Conservation (phyloP, 2,797 vertebrate species). For the Pseudomugil gertrudae region DNA sequence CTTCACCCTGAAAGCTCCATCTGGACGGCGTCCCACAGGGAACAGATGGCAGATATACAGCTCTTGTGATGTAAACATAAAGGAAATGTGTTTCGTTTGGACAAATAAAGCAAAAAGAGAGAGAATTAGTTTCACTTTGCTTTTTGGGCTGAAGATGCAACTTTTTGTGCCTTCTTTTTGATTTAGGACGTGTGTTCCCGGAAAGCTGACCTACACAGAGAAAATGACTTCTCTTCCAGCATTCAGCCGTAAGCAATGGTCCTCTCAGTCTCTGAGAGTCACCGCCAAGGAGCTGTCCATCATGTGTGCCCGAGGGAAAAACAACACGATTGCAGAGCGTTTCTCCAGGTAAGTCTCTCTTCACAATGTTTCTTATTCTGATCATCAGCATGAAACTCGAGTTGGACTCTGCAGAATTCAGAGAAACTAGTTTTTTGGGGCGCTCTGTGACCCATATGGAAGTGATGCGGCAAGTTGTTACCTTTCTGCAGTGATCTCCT, state of each 20-base stretch:
- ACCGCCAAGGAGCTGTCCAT: slow-evolving; percentile 94
- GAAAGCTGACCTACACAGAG: slow-evolving; percentile 23
- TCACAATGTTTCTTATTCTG: too few relatives aligned
- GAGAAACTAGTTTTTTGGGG: not conserved
- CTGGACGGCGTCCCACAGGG: too few relatives aligned
- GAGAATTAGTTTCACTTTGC: not conserved
- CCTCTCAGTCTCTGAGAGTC: slow-evolving; percentile 90
- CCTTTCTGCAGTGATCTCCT: too few relatives aligned
- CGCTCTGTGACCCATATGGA: not conserved
- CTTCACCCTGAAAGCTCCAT: too few relatives aligned
- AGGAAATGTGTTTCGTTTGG: not conserved
- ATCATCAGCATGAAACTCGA: slow-evolving; percentile 1
- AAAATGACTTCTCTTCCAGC: slow-evolving; percentile 87
- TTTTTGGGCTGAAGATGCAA: not conserved
- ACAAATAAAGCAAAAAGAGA: not conserved
- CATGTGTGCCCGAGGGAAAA: slow-evolving; percentile 86
- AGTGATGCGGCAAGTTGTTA: too few relatives aligned
- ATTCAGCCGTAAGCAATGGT: slow-evolving; percentile 89
- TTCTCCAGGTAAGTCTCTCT: slow-evolving; percentile 88
- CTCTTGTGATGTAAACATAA: too few relatives aligned
- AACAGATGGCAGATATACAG: too few relatives aligned
- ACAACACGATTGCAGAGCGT: slow-evolving; percentile 86
- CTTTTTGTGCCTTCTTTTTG: not conserved
- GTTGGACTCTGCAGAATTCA: not conserved
- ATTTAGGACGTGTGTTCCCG: slow-evolving; percentile 6